Conservation (phyloP, 2,888 invertebrate species). For the Poecilobothrus nobilitatus region DNA sequence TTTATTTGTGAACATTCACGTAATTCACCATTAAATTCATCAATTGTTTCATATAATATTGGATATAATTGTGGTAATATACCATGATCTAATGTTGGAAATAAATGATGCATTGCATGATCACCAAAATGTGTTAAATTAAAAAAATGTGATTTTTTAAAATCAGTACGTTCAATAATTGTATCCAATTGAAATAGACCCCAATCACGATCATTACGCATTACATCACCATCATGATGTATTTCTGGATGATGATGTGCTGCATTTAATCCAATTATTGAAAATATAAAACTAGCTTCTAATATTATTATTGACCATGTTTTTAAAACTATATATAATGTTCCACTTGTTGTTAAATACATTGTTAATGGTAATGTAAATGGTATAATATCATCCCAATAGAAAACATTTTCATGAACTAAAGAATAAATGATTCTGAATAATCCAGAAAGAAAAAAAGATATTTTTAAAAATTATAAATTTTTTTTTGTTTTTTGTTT, state of each 20-base stretch:
- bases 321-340: conserved; percentile 30
- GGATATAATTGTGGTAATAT: conserved; percentile 59
- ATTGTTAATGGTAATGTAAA: conserved; percentile 44
- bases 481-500: too few relatives aligned
- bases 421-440: conserved; percentile 34
- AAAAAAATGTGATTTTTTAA: conserved; percentile 57
- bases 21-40: conserved; percentile 39
- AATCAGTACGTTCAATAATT: conserved; percentile 60
- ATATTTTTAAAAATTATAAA: not conserved
- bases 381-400: conserved; percentile 43
- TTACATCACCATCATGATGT: conserved; percentile 68
- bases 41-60: conserved; percentile 41
- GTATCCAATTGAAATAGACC: conserved; percentile 69
- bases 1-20: conserved; percentile 49
- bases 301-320: conserved; percentile 51
- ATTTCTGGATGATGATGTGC: conserved; percentile 74
- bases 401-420: conserved; percentile 32
- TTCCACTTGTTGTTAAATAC: conserved; percentile 37
- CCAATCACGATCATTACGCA: conserved; percentile 56
- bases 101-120: conserved; percentile 70
- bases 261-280: conserved; percentile 58
- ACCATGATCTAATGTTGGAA: conserved; percentile 72
- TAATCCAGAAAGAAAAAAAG: conserved; percentile 19
- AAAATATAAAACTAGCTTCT: conserved; percentile 53
- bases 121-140: conserved; percentile 67